A percentile compares a stretch with the other conserved stretches of the same genome.
These are phyloP conservation scores for Ellobius talpinus DNA, from an alignment of 2,113 vertebrate genomes.

Conservation along the genomic window DNA sequence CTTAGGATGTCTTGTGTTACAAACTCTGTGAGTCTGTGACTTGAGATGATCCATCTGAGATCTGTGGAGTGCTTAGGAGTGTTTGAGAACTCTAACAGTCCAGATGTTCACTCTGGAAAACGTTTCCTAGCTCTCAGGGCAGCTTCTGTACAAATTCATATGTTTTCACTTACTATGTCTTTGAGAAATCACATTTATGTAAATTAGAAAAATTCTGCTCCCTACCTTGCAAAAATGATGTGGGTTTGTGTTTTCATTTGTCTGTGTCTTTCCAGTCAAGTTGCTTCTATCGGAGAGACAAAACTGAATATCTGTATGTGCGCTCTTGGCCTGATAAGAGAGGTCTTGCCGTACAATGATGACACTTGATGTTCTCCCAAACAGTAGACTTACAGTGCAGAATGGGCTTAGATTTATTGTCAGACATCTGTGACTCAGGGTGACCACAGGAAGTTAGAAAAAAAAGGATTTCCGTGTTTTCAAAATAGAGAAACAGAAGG, in stretches of 20 bases:
- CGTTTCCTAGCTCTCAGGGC: background rate
- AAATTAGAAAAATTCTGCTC: background rate
- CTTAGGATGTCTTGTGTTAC: background rate
- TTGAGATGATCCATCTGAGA: constrained; percentile 53
- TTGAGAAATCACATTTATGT: background rate
- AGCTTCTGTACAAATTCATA: background rate
- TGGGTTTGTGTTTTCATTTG: background rate
- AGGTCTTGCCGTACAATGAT: background rate
- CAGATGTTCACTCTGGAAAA: background rate
- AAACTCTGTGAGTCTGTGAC: constrained; percentile 74
- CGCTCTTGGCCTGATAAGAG: background rate
- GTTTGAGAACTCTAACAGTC: constrained; percentile 5
- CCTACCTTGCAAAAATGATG: background rate
- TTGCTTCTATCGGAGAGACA: background rate
- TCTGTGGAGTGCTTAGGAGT: background rate
- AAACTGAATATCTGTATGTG: background rate
- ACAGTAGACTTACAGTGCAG: background rate
- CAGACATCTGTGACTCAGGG: constrained; percentile 40
- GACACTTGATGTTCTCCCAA: background rate
- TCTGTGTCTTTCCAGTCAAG: background rate
- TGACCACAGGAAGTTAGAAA: constrained; percentile 27
- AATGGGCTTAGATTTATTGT: constrained; percentile 3
- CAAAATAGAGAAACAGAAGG: constrained; percentile 63
- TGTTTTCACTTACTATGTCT: background rate
- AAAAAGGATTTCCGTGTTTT: constrained; percentile 61